These are phyloP conservation scores for Zoanthus sociatus DNA, from an alignment of 92 coral and sea anemone species.

Conservation along the genomic window DNA sequence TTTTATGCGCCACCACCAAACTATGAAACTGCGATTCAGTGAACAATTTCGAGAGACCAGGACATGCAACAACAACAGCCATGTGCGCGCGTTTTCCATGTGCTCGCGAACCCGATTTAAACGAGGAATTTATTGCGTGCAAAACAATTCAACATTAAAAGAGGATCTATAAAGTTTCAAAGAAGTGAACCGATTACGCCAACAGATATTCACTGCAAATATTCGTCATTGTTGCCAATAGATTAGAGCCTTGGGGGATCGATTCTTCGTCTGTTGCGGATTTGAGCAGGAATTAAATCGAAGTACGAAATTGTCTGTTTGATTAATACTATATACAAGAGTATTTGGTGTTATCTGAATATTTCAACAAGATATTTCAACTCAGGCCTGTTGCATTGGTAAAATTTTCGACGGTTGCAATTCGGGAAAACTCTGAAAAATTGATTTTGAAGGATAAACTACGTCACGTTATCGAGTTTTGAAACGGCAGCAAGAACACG, in stretches of 20 bases:
- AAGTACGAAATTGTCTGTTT: no score
- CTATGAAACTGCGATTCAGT: constrained; percentile 28
- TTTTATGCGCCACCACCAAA: constrained; percentile 32
- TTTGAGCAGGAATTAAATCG: no score
- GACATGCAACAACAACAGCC: neutral
- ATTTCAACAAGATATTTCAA: no score
- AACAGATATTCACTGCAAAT: neutral
- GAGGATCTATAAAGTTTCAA: neutral
- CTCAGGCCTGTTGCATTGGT: no score
- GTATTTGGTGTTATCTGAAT: no score
- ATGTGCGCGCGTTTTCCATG: neutral
- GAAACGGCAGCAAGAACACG: no score
- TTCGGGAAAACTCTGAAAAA: no score
- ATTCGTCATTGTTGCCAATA: neutral
- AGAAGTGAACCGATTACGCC: neutral
- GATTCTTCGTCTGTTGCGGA: neutral
- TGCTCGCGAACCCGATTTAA: neutral
- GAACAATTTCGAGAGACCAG: neutral
- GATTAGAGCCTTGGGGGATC: neutral
- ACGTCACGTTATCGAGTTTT: no score
- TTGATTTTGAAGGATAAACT: no score
- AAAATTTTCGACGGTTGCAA: no score
- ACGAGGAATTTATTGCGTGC: neutral
- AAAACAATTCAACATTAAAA: neutral
- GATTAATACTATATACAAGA: no score